phyloP scores from a whole-genome alignment of 2,888 invertebrate species.

The Metalampra italica region DNA sequence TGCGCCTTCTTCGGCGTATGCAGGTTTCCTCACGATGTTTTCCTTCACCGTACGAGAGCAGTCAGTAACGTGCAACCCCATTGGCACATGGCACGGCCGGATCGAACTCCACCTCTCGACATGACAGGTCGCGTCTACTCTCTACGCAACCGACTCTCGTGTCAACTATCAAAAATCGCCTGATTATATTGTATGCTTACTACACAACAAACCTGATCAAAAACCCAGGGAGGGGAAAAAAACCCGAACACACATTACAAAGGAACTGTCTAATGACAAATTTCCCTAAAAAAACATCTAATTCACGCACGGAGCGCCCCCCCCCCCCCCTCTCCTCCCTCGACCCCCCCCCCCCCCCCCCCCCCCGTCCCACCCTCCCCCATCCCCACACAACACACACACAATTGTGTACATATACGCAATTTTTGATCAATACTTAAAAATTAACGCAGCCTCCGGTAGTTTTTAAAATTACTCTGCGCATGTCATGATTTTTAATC shows the following conservation, averaged over 20 bases:
- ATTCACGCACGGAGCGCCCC: constrained; percentile 55
- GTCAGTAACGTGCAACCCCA: no score
- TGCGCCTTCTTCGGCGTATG: no score
- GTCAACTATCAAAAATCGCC: no score
- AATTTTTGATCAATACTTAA: constrained; percentile 79
- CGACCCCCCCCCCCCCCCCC: constrained; percentile 23
- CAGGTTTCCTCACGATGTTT: no score
- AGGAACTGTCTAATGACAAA: constrained; percentile 65
- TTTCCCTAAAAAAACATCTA: constrained; percentile 63
- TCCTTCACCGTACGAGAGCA: no score
- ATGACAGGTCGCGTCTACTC: no score
- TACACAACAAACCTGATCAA: no score
- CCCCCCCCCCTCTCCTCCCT: constrained; percentile 20
- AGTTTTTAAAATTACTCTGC: constrained; percentile 78
- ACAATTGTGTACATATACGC: constrained; percentile 53
- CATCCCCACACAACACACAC: constrained; percentile 20
- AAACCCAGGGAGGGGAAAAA: not conserved
- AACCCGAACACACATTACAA: constrained; percentile 19
- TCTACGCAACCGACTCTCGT: no score
- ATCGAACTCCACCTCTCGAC: no score
- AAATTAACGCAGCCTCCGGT: constrained; percentile 76
- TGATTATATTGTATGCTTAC: no score
- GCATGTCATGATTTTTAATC: constrained; percentile 79
- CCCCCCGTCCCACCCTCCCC: constrained; percentile 20
- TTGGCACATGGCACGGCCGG: no score